A percentile compares a stretch with the other conserved stretches of the same genome.
phyloP scores from a whole-genome alignment of 2,888 invertebrate genomes.

The Drosophila mulleri region DNA sequence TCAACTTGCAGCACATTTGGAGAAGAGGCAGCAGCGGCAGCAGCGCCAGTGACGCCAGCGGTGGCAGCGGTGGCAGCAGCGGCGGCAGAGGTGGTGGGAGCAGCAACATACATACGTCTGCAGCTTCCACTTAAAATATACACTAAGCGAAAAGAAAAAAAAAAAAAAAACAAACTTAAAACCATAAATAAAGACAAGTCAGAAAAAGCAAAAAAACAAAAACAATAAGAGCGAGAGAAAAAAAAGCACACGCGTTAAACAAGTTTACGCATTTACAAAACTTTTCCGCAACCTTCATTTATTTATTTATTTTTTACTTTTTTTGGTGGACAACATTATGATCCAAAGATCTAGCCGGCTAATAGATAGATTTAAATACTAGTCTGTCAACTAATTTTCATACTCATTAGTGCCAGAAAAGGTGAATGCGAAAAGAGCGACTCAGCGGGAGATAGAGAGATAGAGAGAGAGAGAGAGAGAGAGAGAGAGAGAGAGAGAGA shows the following conservation, averaged over 20 bases:
- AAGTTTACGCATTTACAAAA: conserved; percentile 81
- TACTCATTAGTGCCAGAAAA: conserved; percentile 35
- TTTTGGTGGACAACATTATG: conserved; percentile 51
- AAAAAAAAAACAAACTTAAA: too few relatives aligned
- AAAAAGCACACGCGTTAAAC: conserved; percentile 64
- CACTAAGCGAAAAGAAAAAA: conserved; percentile 29
- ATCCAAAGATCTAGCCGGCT: conserved; percentile 34
- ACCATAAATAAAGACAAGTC: conserved; percentile 37
- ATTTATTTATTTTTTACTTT: background rate
- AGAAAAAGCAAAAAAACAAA: conserved; percentile 25
- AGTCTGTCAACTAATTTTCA: conserved; percentile 46
- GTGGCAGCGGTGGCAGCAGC: background rate
- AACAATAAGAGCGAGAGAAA: conserved; percentile 5
- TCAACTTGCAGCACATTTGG: conserved; percentile 57
- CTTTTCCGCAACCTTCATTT: conserved; percentile 50
- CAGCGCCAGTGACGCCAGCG: background rate
- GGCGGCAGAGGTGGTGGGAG: conserved; percentile 1
- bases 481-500: background rate
- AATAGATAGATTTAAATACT: conserved; percentile 47
- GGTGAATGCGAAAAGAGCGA: background rate
- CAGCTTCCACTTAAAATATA: conserved; percentile 56
- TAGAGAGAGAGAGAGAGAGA: too few relatives aligned
- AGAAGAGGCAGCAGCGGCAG: conserved; percentile 7
- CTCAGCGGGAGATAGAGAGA: background rate
- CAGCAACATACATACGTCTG: conserved; percentile 25